These are phyloP conservation scores for Strigops habroptila DNA, from an alignment of 2,113 vertebrate genomes.

Conservation along the genomic window DNA sequence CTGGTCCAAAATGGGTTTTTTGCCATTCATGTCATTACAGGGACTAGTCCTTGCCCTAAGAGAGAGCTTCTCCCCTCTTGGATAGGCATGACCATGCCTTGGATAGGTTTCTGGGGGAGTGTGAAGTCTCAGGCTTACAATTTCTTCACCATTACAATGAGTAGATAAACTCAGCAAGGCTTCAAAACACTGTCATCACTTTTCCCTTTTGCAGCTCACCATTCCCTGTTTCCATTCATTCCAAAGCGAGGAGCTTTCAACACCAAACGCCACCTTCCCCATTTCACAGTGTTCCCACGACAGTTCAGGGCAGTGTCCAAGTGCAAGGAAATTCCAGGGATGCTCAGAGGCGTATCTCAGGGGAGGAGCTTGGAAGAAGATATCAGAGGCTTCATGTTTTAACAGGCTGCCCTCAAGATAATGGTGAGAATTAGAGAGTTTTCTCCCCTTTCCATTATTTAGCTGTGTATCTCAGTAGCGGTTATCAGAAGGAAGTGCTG, in stretches of 20 bases:
- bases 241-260: background rate
- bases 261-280: background rate
- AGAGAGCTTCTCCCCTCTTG: background rate
- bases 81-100: background rate
- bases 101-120: background rate
- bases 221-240: background rate
- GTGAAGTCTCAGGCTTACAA: background rate
- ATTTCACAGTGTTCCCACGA: background rate
- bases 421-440: background rate
- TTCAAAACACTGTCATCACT: background rate
- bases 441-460: constrained; percentile 8
- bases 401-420: constrained; percentile 40
- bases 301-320: background rate
- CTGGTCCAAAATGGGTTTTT: background rate
- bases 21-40: background rate
- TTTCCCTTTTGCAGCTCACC: background rate
- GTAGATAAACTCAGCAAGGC: background rate
- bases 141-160: background rate
- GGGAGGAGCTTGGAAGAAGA: background rate
- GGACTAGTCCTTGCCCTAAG: background rate
- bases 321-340: constrained; percentile 32
- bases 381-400: constrained; percentile 45
- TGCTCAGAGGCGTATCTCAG: background rate
- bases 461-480: background rate
- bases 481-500: constrained; percentile 51